Evolutionary conservation across 2,113 vertebrate species (phyloP).

Genomic region (Caranx ignobilis): DNA sequence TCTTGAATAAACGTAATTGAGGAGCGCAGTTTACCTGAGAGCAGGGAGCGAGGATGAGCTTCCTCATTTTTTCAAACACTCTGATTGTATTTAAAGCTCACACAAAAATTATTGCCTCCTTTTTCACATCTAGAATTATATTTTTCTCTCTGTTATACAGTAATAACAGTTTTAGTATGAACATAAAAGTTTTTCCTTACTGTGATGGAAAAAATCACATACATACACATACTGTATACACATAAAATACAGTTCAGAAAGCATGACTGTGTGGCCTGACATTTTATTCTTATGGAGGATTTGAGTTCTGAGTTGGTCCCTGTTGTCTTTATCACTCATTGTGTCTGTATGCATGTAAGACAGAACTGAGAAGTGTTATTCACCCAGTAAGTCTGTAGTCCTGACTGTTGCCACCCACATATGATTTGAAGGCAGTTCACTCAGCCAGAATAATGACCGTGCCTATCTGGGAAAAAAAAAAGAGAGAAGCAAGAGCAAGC

Average conservation of each 20-base stretch:
- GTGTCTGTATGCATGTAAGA: slow-evolving; percentile 8
- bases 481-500: slow-evolving; percentile 7
- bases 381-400: slow-evolving; percentile 16
- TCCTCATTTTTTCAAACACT: neutral
- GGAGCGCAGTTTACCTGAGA: neutral
- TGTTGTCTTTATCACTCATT: neutral
- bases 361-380: slow-evolving; percentile 47
- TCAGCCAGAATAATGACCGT: slow-evolving; percentile 47
- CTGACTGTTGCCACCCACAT: slow-evolving; percentile 5
- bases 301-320: neutral
- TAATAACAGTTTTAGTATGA: neutral
- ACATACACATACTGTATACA: too few species aligned
- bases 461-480: slow-evolving; percentile 6
- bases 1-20: slow-evolving; percentile 14
- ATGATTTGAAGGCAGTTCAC: slow-evolving; percentile 24
- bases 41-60: neutral
- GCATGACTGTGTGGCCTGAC: neutral
- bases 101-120: neutral
- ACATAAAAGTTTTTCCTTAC: too few species aligned
- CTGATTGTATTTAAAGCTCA: slow-evolving; percentile 16
- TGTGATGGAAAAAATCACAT: neutral
- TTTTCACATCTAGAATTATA: neutral
- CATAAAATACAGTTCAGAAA: neutral
- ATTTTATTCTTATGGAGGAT: neutral
- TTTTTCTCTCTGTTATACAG: neutral